These are phyloP conservation scores for Sciurus niger DNA, from an alignment of 2,113 vertebrate species.

Conservation along the genomic window DNA sequence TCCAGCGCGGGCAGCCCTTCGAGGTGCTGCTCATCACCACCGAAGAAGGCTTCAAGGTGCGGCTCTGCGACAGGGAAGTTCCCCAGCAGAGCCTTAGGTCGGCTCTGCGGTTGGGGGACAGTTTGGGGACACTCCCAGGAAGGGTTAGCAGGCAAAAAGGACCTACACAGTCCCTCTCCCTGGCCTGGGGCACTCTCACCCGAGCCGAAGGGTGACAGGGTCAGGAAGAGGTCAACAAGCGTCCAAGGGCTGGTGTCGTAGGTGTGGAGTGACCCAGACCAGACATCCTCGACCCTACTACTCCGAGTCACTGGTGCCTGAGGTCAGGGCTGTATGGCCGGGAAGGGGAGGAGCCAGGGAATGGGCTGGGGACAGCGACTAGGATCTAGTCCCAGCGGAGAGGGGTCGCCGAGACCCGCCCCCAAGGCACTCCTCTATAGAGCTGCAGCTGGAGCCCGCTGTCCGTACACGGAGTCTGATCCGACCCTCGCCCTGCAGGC, in stretches of 20 bases:
- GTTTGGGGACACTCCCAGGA: no score
- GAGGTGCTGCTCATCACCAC: conserved; percentile 84
- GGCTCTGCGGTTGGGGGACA: no score
- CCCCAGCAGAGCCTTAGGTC: background rate
- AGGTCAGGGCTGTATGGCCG: background rate
- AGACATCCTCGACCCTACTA: background rate
- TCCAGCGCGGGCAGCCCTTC: conserved; percentile 89
- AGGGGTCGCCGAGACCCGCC: no score
- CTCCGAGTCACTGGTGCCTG: background rate
- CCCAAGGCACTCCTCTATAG: background rate
- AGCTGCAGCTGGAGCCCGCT: background rate
- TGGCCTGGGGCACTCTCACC: background rate
- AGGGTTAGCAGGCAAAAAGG: no score
- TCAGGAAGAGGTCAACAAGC: rapidly evolving
- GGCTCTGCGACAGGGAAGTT: no score
- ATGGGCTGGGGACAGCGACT: background rate
- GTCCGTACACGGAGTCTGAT: background rate
- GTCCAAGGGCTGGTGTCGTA: background rate
- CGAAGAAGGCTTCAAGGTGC: background rate
- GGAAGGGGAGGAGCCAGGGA: background rate
- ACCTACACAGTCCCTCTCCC: no score
- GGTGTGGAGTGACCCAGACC: no score
- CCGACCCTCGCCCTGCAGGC: conserved; percentile 77
- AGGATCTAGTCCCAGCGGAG: background rate
- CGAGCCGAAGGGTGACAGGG: background rate